Percentiles rank a stretch among this genome's conserved stretches.
These are phyloP conservation scores for Platygyra sinensis DNA, from an alignment of 64 coral and sea anemone species.

Conservation along the genomic window DNA sequence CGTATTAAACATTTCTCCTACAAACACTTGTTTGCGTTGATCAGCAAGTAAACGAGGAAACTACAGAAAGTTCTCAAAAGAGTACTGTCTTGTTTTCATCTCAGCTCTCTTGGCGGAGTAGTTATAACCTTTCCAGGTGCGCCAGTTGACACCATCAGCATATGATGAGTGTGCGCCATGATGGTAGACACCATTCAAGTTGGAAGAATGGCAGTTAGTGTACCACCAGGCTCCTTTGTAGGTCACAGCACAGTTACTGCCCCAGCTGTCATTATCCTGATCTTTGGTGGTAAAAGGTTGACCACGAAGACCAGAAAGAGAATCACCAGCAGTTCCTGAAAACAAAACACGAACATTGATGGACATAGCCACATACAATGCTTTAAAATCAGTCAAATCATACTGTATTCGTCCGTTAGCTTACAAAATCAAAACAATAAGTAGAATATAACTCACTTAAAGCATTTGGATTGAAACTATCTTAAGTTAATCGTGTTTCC, in stretches of 20 bases:
- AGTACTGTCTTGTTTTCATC: constrained; percentile 21
- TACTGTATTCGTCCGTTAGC: too few species aligned
- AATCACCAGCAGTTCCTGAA: constrained; percentile 1
- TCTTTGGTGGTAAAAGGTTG: background rate
- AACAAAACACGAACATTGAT: background rate
- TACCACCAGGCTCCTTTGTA: constrained; percentile 2
- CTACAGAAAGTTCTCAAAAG: background rate
- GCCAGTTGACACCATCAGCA: constrained; percentile 4
- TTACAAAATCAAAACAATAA: too few species aligned
- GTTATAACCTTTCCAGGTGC: constrained; percentile 4
- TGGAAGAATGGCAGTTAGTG: background rate
- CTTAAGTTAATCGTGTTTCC: too few species aligned
- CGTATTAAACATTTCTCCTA: too few species aligned
- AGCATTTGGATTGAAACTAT: too few species aligned
- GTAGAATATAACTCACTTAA: too few species aligned
- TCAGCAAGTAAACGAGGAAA: background rate
- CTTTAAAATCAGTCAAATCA: too few species aligned
- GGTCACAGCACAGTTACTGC: background rate
- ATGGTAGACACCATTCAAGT: constrained; percentile 22
- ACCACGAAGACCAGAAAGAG: background rate
- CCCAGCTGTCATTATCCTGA: background rate
- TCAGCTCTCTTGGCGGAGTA: constrained; percentile 34
- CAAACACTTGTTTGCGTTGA: background rate
- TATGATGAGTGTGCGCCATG: background rate
- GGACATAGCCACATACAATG: too few species aligned